Conservation (phyloP, 2,113 vertebrate genomes). For the Cygnus atratus region DNA sequence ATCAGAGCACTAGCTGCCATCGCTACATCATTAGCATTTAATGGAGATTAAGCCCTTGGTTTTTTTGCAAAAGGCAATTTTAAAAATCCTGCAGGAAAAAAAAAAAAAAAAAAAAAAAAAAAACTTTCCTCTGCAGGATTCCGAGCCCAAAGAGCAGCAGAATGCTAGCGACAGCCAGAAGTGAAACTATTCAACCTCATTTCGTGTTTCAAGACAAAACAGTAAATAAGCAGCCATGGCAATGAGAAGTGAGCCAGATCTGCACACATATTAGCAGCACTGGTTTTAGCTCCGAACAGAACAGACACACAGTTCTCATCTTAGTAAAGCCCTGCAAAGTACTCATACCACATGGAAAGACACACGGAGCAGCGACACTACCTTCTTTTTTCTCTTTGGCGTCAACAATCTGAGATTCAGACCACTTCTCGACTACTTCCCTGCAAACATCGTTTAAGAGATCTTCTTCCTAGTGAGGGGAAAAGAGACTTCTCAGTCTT, state of each 20-base stretch:
- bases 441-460: slow-evolving; percentile 84
- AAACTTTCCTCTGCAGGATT: background rate
- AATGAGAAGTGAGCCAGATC: background rate
- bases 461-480: slow-evolving; percentile 86
- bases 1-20: background rate
- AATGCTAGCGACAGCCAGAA: background rate
- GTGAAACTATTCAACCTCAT: background rate
- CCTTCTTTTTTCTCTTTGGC: slow-evolving; percentile 78
- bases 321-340: background rate
- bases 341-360: background rate
- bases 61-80: rapidly evolving
- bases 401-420: slow-evolving; percentile 73
- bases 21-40: background rate
- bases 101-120: no score
- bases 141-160: background rate
- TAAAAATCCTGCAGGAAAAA: background rate
- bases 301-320: rapidly evolving
- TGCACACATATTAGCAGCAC: rapidly evolving
- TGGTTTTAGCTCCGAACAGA: background rate
- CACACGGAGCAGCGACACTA: slow-evolving; percentile 1
- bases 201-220: background rate
- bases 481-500: slow-evolving; percentile 18
- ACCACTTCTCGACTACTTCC: slow-evolving; percentile 91
- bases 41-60: background rate
- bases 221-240: background rate